Base-by-base conservation (phyloP, 2,113 vertebrate species). In the Macquaria australasica region DNA sequence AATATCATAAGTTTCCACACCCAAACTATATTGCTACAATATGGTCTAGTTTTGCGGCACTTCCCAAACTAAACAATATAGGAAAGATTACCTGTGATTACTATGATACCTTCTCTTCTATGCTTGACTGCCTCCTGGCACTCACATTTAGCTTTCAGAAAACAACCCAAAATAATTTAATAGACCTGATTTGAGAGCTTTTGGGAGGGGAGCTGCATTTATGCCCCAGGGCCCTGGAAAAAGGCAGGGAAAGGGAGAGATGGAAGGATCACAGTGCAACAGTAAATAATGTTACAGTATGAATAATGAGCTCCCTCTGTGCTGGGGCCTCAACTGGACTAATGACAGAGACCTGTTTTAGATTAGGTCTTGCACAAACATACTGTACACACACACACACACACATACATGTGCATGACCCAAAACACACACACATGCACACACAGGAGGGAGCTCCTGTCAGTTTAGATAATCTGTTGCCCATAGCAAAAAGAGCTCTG, bases 281-380 rank as follows among this genome's bases (percentile, higher is more conserved):
- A 89, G 92, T 93, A 93, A 94, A 94, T 91, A 93, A 93, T 81
- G 88, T 92, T 93, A 91, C 89, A 94, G 89, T 92, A 89, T 94
- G 89, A 92, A 94, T 94, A 95, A 93, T 85, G 93, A 91, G 85
- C 86, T 91, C 84, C 76, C 85, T 91, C 73, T 89, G 89, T 25
- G 69, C 87, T 31, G 28, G 88, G 88, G 88, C 91, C 90, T 89
- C 78, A 77, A 67, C 89, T 83, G 80, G 86, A 89, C 81, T 93
- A 93, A 93, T 93, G 83, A 91, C 92, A 94, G 83, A 92, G 88
- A 90, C 89, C 91, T 94, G 95, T 76, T 95, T 91, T 91, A 79
- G 87, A 92, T 94, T 93, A 94, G 55, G 10, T 48, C 67, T 81
- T 87, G 82, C 81, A 91, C 82, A 89, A 86, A 83, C 82, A 87